Base-by-base conservation (phyloP, 2,888 invertebrate species). In the Nomada ruficornis region DNA sequence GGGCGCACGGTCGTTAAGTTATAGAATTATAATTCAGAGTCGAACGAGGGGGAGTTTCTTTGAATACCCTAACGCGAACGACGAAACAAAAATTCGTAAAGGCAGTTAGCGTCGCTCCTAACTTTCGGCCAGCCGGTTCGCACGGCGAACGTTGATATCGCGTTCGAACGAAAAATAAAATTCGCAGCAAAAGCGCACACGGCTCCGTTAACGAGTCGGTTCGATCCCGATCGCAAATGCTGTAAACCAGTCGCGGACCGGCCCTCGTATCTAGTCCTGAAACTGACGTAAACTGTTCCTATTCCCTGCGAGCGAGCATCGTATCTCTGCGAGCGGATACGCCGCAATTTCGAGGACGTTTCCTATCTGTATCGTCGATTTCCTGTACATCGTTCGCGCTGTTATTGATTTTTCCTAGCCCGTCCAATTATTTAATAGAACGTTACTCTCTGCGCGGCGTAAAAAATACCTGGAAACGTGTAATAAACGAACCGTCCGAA, bases 211-310 rank as follows among this genome's bases (percentile, higher is more conserved):
- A 86, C 85, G 82, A 86, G 82, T 73, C 76, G 20, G 57, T 29
- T 79, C 76, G 84, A 86, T 86, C 80, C 76, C 81, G 84, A 87
- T 87, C 86, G 85, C 64, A 18, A 36, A 0, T 5, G 72, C 62
- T 71, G 82, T 67, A 75, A 74, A 75, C 75, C 77, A 83, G 77
- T 72, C 80, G 70, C 70, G 79, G 80, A 81, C 84, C 72, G 85
- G 87, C 86, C 78, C 83, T 88, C 88, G 87, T 91, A 91, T 91
- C 89, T 88, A 86, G 80, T 86, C 29, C 82, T 81, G 88, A 89
- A 90, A 91, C 89, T 90, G 89, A 90, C 89, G 84, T 89, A 90
- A 91, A 90, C 90, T 90, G 84, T 84, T 75, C 80, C 77, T 68
- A 69, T 81, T 81, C 74, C 62, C 77, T 3, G 26, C 54, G 57